These are phyloP conservation scores for Montifringilla adamsi DNA, from an alignment of 2,113 vertebrate genomes.

Conservation along the genomic window DNA sequence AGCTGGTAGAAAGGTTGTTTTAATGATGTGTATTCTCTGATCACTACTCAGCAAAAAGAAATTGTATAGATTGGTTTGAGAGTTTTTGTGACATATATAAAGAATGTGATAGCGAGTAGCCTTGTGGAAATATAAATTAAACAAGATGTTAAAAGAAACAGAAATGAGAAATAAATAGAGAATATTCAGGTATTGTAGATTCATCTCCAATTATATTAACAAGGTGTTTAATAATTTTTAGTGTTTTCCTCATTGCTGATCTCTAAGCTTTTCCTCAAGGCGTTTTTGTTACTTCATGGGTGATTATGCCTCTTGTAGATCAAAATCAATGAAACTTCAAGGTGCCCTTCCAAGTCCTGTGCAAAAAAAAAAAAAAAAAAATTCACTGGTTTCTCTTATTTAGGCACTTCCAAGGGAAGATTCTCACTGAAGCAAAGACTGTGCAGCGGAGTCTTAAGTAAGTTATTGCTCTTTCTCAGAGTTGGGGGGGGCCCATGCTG, in stretches of 20 bases:
- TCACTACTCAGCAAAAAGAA: neutral
- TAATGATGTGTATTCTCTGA: neutral
- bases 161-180: neutral
- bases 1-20: neutral
- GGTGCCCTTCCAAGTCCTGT: neutral
- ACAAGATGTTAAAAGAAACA: neutral
- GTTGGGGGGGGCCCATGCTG: neutral
- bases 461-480: neutral
- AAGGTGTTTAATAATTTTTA: neutral
- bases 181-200: neutral
- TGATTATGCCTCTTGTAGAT: neutral
- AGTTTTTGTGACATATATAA: neutral
- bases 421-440: neutral
- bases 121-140: neutral
- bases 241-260: neutral
- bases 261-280: neutral
- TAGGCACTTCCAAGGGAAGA: neutral
- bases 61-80: neutral
- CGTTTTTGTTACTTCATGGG: neutral
- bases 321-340: neutral
- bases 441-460: neutral
- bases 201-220: neutral
- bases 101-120: neutral
- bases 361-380: neutral
- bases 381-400: neutral